phyloP scores from a whole-genome alignment of 2,888 invertebrate genomes.

The Acheta domesticus region DNA sequence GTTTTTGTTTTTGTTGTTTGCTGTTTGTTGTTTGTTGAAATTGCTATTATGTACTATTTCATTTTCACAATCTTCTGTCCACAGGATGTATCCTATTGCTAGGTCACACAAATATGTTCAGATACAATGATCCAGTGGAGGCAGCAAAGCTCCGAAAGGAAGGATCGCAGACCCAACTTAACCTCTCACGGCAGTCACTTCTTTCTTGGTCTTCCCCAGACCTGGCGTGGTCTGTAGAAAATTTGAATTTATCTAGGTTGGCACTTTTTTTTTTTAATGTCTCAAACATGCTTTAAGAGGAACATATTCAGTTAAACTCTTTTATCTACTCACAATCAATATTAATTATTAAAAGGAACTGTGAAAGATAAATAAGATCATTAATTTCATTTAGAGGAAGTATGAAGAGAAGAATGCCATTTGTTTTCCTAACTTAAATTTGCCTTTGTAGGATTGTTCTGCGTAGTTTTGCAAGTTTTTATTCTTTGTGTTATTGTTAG shows the following conservation, averaged over 20 bases:
- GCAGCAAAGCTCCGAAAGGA: constrained; percentile 79
- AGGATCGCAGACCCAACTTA: constrained; percentile 65
- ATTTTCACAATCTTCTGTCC: constrained; percentile 24
- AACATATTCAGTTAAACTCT: neutral
- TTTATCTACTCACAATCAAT: neutral
- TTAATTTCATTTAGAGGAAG: no score
- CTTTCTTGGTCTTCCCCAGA: constrained; percentile 80
- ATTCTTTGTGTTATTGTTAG: no score
- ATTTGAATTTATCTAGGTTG: constrained; percentile 35
- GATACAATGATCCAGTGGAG: constrained; percentile 86
- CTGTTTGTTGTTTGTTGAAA: no score
- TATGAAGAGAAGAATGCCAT: no score
- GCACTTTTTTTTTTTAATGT: neutral
- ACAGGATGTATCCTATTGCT: constrained; percentile 71
- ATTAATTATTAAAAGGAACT: neutral
- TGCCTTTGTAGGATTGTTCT: no score
- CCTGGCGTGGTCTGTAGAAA: constrained; percentile 55
- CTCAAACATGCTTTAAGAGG: neutral
- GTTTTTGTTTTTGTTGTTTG: no score
- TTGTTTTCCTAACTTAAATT: no score
- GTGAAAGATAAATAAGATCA: no score
- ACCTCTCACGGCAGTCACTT: constrained; percentile 76
- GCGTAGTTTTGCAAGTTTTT: no score
- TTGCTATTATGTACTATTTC: no score
- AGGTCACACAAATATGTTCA: constrained; percentile 76